A percentile compares a stretch with the other conserved stretches of the same genome.
phyloP scores from a whole-genome alignment of 2,888 invertebrate species.

The Pterostichus madidus region DNA sequence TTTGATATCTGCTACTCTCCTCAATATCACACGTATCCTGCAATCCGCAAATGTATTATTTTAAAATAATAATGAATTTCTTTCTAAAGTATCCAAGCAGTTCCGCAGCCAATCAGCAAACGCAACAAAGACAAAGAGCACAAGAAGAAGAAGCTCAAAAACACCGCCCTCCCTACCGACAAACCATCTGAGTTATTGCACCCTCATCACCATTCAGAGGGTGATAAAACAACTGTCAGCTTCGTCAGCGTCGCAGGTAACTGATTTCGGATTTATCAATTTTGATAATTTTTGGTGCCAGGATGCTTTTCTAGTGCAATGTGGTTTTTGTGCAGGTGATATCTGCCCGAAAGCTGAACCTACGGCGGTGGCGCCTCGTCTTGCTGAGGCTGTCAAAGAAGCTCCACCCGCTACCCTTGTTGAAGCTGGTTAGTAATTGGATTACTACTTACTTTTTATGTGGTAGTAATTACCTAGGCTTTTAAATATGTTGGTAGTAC shows the following conservation, averaged over 20 bases:
- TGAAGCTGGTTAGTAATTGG: conserved; percentile 64
- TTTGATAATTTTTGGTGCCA: neutral
- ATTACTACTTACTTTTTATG: conserved; percentile 45
- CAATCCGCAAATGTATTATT: too few species aligned
- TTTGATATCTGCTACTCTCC: too few species aligned
- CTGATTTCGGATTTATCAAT: conserved; percentile 56
- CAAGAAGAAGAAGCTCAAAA: conserved; percentile 81
- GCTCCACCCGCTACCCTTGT: neutral
- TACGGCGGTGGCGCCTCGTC: neutral
- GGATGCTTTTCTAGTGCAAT: conserved; percentile 54
- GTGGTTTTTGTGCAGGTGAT: conserved; percentile 36
- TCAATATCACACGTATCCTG: too few species aligned
- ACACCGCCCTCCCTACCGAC: conserved; percentile 68
- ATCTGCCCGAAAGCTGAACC: neutral
- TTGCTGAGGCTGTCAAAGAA: neutral
- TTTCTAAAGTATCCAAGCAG: conserved; percentile 75
- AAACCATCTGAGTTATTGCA: conserved; percentile 17
- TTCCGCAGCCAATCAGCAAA: conserved; percentile 78
- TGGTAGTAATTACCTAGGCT: too few species aligned
- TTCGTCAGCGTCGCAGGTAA: conserved; percentile 29
- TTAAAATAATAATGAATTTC: conserved; percentile 65
- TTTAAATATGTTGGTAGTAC: too few species aligned
- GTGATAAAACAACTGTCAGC: neutral
- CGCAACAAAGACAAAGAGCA: conserved; percentile 81
- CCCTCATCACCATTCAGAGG: neutral